Evolutionary conservation across 1,140 invertebrate genomes (phyloP).

Genomic region (Pogonomyrmex californicus): DNA sequence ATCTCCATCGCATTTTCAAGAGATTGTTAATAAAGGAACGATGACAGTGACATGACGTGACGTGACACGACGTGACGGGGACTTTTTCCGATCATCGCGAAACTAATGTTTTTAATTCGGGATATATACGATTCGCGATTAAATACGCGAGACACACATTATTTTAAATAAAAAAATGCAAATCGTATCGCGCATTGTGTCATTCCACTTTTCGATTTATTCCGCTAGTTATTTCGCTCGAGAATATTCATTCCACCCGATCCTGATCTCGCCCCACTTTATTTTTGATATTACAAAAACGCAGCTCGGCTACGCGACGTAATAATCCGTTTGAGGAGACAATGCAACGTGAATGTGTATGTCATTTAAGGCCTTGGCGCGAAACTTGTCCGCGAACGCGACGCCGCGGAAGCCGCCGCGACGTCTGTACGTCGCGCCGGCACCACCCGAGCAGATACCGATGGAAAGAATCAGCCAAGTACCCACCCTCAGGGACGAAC

Average conservation of each 20-base stretch:
- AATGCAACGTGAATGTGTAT: neutral
- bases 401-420: slow-evolving; percentile 81
- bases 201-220: slow-evolving; percentile 22
- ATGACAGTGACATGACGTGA: neutral
- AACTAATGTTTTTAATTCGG: neutral
- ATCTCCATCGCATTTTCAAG: neutral
- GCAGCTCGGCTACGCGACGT: neutral
- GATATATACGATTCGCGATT: neutral
- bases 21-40: neutral
- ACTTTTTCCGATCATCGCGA: neutral
- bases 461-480: slow-evolving; percentile 82
- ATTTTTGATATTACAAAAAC: neutral
- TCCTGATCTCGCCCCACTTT: no score
- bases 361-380: slow-evolving; percentile 76
- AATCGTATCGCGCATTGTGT: neutral
- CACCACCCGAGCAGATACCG: slow-evolving; percentile 82
- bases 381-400: slow-evolving; percentile 78
- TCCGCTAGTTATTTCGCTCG: neutral
- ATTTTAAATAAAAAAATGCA: neutral
- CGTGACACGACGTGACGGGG: neutral
- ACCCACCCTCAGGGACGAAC: slow-evolving; percentile 92
- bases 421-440: slow-evolving; percentile 82
- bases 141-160: neutral
- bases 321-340: neutral
- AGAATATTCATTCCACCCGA: neutral